Evolutionary conservation across 2,797 vertebrate species (phyloP).

Genomic region (Hephaestus fuliginosus): DNA sequence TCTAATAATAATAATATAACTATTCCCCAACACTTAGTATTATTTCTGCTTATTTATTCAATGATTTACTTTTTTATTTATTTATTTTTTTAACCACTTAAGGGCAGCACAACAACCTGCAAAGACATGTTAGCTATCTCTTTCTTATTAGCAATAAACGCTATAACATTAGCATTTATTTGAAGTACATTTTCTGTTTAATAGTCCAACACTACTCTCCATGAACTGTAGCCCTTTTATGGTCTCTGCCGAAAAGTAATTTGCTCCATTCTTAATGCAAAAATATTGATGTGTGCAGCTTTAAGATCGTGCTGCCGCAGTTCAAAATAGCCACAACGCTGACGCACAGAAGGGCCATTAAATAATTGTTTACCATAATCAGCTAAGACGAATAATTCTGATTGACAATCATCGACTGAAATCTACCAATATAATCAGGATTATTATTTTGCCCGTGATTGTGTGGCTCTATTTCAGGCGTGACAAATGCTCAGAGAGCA

Average conservation of each 20-base stretch:
- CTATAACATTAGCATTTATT: neutral
- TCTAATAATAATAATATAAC: no score
- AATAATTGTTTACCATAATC: slow-evolving; percentile 25
- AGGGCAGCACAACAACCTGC: neutral
- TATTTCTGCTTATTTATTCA: no score
- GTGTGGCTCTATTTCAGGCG: neutral
- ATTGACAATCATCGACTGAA: slow-evolving; percentile 32
- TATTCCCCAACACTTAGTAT: no score
- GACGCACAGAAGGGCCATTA: slow-evolving; percentile 3
- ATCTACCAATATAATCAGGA: slow-evolving; percentile 34
- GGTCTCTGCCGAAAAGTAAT: neutral
- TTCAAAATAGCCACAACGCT: slow-evolving; percentile 14
- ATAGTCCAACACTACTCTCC: neutral
- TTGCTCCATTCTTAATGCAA: neutral
- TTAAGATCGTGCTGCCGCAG: neutral
- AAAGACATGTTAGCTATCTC: neutral
- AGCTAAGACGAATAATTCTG: slow-evolving; percentile 9
- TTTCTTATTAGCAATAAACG: neutral
- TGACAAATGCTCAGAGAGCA: neutral
- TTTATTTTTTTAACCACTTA: neutral
- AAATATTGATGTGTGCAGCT: neutral
- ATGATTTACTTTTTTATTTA: neutral
- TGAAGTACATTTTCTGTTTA: neutral
- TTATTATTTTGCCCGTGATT: slow-evolving; percentile 28
- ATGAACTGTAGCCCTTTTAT: neutral